phyloP scores from a whole-genome alignment of 2,888 invertebrate species.

The Stenolophus ochropezus region DNA sequence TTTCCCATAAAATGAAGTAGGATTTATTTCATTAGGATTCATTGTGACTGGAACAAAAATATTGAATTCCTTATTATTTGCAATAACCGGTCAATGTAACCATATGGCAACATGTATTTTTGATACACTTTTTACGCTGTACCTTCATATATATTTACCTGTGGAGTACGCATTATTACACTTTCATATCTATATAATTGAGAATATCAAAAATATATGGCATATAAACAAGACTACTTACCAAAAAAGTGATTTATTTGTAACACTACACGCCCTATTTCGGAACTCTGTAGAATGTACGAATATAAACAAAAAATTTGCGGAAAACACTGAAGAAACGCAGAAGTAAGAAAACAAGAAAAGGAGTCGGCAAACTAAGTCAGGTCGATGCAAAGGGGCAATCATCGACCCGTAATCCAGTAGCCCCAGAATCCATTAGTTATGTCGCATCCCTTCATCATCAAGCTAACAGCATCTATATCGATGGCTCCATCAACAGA shows the following conservation, averaged over 20 bases:
- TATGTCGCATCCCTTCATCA: no score
- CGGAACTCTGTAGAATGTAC: no score
- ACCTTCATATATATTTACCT: neutral
- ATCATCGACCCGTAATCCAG: no score
- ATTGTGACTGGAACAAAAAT: slow-evolving; percentile 19
- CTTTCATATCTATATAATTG: slow-evolving; percentile 9
- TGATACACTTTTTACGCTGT: neutral
- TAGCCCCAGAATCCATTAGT: no score
- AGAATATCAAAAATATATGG: neutral
- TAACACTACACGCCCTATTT: neutral
- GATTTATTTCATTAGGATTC: neutral
- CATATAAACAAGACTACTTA: neutral
- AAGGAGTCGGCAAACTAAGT: no score
- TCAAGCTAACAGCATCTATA: no score
- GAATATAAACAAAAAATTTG: no score
- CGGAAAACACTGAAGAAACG: no score
- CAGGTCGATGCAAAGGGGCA: no score
- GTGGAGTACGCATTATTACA: neutral
- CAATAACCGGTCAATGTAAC: neutral
- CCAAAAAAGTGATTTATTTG: neutral
- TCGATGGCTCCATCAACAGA: no score
- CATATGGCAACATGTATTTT: slow-evolving; percentile 23
- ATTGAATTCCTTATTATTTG: neutral
- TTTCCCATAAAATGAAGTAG: slow-evolving; percentile 16
- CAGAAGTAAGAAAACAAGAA: no score